Evolutionary conservation across 2,113 vertebrate genomes (phyloP), one percentile per base, ranked within the genome.

Genomic region (Pao palembangensis): DNA sequence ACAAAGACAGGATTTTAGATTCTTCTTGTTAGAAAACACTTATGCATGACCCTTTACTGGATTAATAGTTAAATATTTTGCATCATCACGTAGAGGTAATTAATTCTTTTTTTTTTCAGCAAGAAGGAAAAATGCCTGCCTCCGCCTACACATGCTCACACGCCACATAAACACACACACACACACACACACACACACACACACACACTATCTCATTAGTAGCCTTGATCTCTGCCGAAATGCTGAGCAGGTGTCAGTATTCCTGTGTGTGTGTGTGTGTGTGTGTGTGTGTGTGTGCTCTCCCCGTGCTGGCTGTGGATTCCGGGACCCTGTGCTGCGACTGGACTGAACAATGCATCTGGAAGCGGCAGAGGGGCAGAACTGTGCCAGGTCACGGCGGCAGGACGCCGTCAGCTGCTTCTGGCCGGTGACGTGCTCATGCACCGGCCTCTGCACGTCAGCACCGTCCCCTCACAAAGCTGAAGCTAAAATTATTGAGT

Each of bases 161-260:
- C 46, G 73, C 79, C 59, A 64, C 52, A 53, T 49, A 76, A 54
- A 71, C 47, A 71, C 62, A 70, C 61, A 64, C 21, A 49, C 58
- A 58, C 25, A 43, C 38, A 14, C 55, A 23, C 16, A 23, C 6
- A 48, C 12, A 54, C 31, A 4, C 41, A 67, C 41, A 21, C 41
- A 23, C 16, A 23, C 15, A 57, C 12, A 48, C 28, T 55, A 43
- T 65, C 82, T 81, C 74, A 78, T 85, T 88, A 88, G 77, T 78
- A 69, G 41, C 61, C 78, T 76, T 80, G 56, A 82, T 91, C 81
- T 83, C 90, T 89, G 90, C 91, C 84, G 88, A 86, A 91, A 91
- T 90, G 78, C 75, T 70, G 81, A 84, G 82, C 83, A 85, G 76
- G 72, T 81, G 71, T 80, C 72, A 82, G 56, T 80, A 75, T 62